Base-by-base conservation (phyloP, 2,113 vertebrate species). In the Leptosomus discolor region DNA sequence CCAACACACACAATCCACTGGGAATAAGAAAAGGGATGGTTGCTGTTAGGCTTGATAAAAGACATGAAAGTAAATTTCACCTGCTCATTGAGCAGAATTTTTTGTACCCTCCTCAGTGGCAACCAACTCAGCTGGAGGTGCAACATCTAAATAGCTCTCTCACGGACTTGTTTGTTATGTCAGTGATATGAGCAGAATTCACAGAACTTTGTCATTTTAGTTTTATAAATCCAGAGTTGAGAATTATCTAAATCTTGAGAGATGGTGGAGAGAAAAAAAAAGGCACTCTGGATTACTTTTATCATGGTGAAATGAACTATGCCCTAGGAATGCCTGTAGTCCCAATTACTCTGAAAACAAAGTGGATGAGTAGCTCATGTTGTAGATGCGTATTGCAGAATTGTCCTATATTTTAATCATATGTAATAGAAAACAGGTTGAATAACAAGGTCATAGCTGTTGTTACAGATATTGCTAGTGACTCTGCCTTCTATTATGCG, bases 301-400 rank as follows among this genome's bases (percentile, higher is more conserved):
- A 12, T 56, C 9, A 9, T 8, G 9, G 3, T 36, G 56, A 71
- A 16, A 64, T 53, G 34, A 88, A 37, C 7, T 14, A 5, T 37
- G 5, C 6, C 9, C 5, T 6, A 67, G 7, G 8, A 63, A 41
- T 1, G 0, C 24, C 3, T 22, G 13, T 11, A 54, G 23, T 56
- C 20, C 58, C 26, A 29, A 15, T 83, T 61, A 8, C 16, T n/a
- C 19, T 69, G 5, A 63, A 61, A 89, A 36, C 11, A 30, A 53
- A 50, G 5, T 24, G 23, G 11, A 39, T 24, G 10, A n/a, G 8
- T 39, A 21, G 12, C 7, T 90, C 8, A 6, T 8, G 8, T n/a
- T 34, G 21, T 37, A 68, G 51, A 9, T 24, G 5, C 18, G 7
- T 29, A 3, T 29, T 29, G 15, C 17, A 81, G 29, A 21, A 48